Percentiles rank a stretch among this genome's conserved stretches.
phyloP scores from a whole-genome alignment of 2,113 vertebrate species.

The Mesoclemmys tuberculata region DNA sequence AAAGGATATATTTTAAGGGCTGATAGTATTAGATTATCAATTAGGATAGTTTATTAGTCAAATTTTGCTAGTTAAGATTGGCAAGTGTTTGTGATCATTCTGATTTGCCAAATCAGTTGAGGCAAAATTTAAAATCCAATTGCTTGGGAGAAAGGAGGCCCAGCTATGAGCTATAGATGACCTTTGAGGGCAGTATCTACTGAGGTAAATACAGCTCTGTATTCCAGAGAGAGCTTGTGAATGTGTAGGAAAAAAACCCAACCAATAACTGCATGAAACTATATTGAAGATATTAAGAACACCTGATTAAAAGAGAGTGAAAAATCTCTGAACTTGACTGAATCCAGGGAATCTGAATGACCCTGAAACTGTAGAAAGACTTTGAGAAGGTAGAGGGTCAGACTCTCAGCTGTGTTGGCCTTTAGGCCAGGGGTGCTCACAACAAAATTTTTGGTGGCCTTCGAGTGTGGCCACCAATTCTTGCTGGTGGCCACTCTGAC shows the following conservation, averaged over 20 bases:
- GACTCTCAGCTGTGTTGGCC: neutral
- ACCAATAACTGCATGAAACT: neutral
- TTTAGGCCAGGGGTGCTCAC: neutral
- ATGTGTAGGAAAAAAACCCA: neutral
- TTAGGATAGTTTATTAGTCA: fast-evolving
- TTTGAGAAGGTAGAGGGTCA: neutral
- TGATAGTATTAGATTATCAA: neutral
- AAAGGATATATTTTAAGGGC: neutral
- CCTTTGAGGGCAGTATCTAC: neutral
- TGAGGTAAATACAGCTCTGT: neutral
- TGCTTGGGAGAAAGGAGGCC: neutral
- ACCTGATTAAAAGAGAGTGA: neutral
- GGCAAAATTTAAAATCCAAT: neutral
- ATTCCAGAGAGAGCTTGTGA: neutral
- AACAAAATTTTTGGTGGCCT: too few species aligned
- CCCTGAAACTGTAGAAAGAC: neutral
- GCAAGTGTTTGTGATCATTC: neutral
- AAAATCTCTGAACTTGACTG: neutral
- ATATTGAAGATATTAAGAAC: neutral
- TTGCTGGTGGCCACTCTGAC: too few species aligned
- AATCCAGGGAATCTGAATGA: neutral
- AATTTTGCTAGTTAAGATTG: neutral
- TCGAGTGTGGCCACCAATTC: too few species aligned
- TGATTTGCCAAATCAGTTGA: neutral
- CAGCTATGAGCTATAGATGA: neutral